phyloP scores from a whole-genome alignment of 2,888 invertebrate genomes.

The Caenorhabditis sp. region DNA sequence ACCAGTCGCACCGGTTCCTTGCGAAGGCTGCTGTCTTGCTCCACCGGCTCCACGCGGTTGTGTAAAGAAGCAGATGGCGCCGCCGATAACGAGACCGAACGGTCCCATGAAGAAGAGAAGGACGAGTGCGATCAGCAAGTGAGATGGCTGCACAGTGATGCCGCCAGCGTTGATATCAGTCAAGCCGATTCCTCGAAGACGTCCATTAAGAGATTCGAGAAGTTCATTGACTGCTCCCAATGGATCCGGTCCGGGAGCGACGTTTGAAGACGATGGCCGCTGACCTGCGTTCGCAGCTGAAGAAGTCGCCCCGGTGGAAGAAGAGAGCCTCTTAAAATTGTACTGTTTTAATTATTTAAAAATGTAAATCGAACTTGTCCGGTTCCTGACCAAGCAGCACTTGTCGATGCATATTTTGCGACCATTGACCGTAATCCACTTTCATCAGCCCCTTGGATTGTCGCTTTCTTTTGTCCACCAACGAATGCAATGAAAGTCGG shows the following conservation, averaged over 20 bases:
- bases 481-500: conserved; percentile 97
- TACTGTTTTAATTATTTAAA: background rate
- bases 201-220: conserved; percentile 35
- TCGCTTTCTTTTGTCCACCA: conserved; percentile 80
- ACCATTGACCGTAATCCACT: conserved; percentile 41
- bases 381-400: conserved; percentile 31
- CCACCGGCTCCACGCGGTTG: conserved; percentile 31
- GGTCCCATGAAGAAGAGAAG: conserved; percentile 60
- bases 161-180: conserved; percentile 31
- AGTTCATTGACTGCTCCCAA: conserved; percentile 13
- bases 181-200: conserved; percentile 50
- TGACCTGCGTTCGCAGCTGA: background rate
- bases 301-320: background rate
- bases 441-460: conserved; percentile 48
- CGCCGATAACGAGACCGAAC: conserved; percentile 50
- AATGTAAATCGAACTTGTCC: conserved; percentile 20
- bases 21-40: background rate
- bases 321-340: conserved; percentile 23
- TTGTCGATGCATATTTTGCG: conserved; percentile 30
- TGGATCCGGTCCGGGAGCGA: conserved; percentile 16
- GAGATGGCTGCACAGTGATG: conserved; percentile 57
- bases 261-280: conserved; percentile 4
- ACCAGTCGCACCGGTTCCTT: conserved; percentile 1
- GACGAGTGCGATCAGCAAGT: conserved; percentile 35
- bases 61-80: conserved; percentile 48